Conservation (phyloP, 2,113 vertebrate species). For the Aythya baeri region DNA sequence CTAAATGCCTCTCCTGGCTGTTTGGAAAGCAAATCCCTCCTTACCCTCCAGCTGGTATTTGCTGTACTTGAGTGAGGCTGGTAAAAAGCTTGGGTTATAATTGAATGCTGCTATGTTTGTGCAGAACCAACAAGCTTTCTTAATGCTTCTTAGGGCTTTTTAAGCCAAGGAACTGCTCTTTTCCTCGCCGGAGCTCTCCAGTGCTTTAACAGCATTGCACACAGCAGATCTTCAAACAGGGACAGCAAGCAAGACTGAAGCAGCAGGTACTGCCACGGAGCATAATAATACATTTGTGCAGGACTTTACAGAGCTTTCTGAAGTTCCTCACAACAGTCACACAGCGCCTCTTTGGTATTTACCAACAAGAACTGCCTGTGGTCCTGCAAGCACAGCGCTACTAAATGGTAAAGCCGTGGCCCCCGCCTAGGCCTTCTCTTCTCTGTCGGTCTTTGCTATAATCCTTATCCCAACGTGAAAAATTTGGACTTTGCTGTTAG, state of each 20-base stretch:
- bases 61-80: constrained; percentile 26
- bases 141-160: neutral
- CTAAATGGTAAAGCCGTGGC: neutral
- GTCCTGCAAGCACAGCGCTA: neutral
- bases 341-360: neutral
- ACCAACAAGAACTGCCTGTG: neutral
- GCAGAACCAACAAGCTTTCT: neutral
- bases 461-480: neutral
- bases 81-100: constrained; percentile 22
- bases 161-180: neutral
- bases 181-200: neutral
- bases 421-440: neutral
- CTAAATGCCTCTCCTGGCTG: constrained; percentile 38
- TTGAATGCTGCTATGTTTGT: constrained; percentile 40
- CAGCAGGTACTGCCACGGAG: neutral
- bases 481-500: neutral
- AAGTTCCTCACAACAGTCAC: constrained; percentile 1
- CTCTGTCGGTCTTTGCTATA: neutral
- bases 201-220: neutral
- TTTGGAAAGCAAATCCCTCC: constrained; percentile 52
- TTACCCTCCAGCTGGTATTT: constrained; percentile 37
- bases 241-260: neutral
- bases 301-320: constrained; percentile 30
- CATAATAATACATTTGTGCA: constrained; percentile 26
- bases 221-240: neutral